Conservation (phyloP, 2,797 vertebrate species). For the Paratrypauchen microcephalus region DNA sequence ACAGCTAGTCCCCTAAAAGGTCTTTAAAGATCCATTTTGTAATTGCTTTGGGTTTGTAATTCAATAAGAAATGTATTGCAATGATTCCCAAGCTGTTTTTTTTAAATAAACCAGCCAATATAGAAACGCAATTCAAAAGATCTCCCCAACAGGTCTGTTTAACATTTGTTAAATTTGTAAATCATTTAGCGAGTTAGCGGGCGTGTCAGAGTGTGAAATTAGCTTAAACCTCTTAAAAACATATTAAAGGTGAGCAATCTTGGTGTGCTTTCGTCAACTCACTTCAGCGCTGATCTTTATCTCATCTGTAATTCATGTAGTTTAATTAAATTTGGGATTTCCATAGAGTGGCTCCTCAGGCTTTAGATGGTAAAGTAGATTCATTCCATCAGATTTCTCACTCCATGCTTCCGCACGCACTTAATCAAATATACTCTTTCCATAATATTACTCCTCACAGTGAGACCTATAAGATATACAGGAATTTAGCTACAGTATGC, state of each 20-base stretch:
- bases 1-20: conserved; percentile 35
- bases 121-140: not conserved
- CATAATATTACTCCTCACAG: conserved; percentile 54
- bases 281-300: conserved; percentile 55
- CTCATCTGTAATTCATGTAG: conserved; percentile 66
- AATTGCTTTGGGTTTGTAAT: conserved; percentile 46
- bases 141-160: conserved; percentile 11
- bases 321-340: conserved; percentile 73
- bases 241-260: conserved; percentile 40
- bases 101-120: conserved; percentile 3
- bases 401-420: conserved; percentile 40
- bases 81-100: conserved; percentile 4
- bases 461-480: conserved; percentile 39
- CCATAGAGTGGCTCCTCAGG: conserved; percentile 61
- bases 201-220: conserved; percentile 44
- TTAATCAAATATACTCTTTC: conserved; percentile 51
- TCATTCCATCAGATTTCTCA: conserved; percentile 61
- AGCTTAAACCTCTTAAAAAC: conserved; percentile 34
- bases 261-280: conserved; percentile 43
- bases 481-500: conserved; percentile 29
- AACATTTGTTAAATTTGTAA: conserved; percentile 27
- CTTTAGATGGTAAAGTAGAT: conserved; percentile 65
- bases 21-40: conserved; percentile 50
- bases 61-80: conserved; percentile 33
- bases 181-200: conserved; percentile 20